These are phyloP conservation scores for Sterna hirundo DNA, from an alignment of 2,113 vertebrate species.

Conservation along the genomic window DNA sequence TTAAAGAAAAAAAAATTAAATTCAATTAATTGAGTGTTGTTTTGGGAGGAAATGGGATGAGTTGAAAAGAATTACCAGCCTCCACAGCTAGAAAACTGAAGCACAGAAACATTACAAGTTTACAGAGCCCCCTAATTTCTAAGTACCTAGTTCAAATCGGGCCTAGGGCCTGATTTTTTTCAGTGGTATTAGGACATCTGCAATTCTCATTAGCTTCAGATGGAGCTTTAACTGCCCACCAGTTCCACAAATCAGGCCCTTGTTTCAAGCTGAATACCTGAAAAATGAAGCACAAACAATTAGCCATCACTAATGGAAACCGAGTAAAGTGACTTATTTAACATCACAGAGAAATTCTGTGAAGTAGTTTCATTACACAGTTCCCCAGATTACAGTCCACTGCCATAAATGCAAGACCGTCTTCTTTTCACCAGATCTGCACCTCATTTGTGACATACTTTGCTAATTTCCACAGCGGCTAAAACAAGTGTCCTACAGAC, in stretches of 20 bases:
- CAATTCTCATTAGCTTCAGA: slow-evolving; percentile 17
- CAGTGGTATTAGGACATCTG: background rate
- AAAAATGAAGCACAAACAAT: slow-evolving; percentile 19
- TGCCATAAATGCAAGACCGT: background rate
- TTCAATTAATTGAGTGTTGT: background rate
- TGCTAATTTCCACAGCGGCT: slow-evolving; percentile 31
- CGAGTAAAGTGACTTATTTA: background rate
- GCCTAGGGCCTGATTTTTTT: slow-evolving; percentile 9
- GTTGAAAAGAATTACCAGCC: background rate
- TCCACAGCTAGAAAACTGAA: slow-evolving; percentile 7
- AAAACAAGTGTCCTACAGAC: slow-evolving; percentile 25
- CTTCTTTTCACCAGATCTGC: background rate
- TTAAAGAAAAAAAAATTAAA: background rate
- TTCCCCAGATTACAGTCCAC: background rate
- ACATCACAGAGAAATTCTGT: background rate
- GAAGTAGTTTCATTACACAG: background rate
- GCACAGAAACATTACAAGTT: background rate
- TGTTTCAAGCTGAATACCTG: slow-evolving; percentile 33
- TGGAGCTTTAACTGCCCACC: background rate
- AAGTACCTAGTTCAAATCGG: slow-evolving; percentile 18
- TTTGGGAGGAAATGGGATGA: background rate
- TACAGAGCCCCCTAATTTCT: background rate
- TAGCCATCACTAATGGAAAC: background rate
- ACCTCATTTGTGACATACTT: slow-evolving; percentile 18
- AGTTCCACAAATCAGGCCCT: background rate